Base-by-base conservation (phyloP, 2,797 vertebrate genomes). In the Xerus rutilus region DNA sequence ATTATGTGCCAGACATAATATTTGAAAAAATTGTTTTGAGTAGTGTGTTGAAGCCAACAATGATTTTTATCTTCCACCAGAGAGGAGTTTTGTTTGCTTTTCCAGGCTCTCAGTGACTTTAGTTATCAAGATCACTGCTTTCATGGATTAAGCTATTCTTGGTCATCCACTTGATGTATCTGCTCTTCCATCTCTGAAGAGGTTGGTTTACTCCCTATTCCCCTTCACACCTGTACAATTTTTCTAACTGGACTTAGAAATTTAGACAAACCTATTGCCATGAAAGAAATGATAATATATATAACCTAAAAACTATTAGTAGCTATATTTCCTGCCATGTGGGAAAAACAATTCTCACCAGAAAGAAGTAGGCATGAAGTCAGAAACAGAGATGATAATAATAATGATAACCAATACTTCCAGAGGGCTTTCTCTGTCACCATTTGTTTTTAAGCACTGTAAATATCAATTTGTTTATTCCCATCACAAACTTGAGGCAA, bases 231-330 rank as follows among this genome's bases (percentile, higher is more conserved):
- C 17, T 59, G 14, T 18, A 39, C 39, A 47, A 1, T 20, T 76
- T 85, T 85, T 73, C 11, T 92, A 64, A 76, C 15, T 92, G 43
- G 7, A 72, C 65, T 92, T 45, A 45, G 21, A 89, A 92, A 89
- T 25, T 76, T 28, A 95, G 28, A 67, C 14, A 67, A 92, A 81
- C 3, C 15, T 49, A 25, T 94, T 67, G 30, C 64, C 65, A 11
- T 8, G 59, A 85, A 76, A 23, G 35, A 84, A 78, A 87, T 83
- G 5, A n/a, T 35, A 85, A 78, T 5, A 67, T 30, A 81, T 72
- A 49, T 89, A 92, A 64, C 35, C 17, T 23, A 86, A 92, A 83
- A 64, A 32, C 39, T 77, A 54, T n/a, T 47, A 35, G 47, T 43
- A 93, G 72, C 47, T 76, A 0, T 45, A 72, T 65, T 86, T 86